Evolutionary conservation across 2,888 invertebrate genomes (phyloP).

Genomic region (Drosophila anomelani): DNA sequence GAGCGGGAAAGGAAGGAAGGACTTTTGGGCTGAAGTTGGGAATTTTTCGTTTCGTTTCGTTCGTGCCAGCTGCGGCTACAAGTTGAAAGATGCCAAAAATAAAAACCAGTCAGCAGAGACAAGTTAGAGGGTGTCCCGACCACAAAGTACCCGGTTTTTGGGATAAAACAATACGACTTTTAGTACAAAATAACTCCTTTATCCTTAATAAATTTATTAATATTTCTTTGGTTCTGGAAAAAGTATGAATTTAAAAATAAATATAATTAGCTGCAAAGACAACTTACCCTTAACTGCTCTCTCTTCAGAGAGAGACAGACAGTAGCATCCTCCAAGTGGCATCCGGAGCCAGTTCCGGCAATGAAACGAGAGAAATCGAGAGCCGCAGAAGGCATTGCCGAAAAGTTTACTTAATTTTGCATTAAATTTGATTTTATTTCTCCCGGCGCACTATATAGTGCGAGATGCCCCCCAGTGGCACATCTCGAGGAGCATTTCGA

Average conservation of each 20-base stretch:
- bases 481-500: not conserved
- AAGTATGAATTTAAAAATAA: too few species aligned
- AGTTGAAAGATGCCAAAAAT: constrained; percentile 61
- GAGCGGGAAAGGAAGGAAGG: not conserved
- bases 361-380: not conserved
- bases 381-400: constrained; percentile 46
- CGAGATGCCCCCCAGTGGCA: constrained; percentile 1
- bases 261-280: not conserved
- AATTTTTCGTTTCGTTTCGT: constrained; percentile 49
- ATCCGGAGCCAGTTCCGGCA: constrained; percentile 12
- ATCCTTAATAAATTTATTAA: not conserved
- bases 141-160: not conserved
- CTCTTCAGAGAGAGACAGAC: too few species aligned
- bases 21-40: constrained; percentile 24
- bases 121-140: not conserved
- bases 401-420: constrained; percentile 72
- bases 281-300: not conserved
- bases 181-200: not conserved
- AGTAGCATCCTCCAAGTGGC: not conserved
- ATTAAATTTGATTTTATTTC: constrained; percentile 72
- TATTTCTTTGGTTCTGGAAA: too few species aligned
- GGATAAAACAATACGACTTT: not conserved
- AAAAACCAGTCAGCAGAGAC: constrained; percentile 21
- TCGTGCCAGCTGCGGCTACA: constrained; percentile 75
- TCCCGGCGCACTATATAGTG: constrained; percentile 25